Conservation (phyloP, 1,140 invertebrate genomes). For the Stegodyphus mimosarum region DNA sequence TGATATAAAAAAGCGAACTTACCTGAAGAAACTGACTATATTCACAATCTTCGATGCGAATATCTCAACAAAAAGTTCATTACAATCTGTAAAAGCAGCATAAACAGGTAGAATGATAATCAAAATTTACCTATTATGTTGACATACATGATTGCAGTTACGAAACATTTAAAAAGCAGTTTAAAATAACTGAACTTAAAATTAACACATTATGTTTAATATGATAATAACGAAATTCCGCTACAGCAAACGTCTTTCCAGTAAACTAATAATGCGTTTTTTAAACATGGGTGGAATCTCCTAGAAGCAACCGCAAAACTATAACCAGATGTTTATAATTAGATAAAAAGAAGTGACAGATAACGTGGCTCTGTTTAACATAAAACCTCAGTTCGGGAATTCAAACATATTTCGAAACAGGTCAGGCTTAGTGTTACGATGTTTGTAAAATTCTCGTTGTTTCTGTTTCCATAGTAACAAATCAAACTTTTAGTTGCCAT, state of each 20-base stretch:
- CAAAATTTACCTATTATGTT: too few relatives aligned
- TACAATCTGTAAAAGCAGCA: too few relatives aligned
- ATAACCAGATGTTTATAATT: not conserved
- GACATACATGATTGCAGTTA: too few relatives aligned
- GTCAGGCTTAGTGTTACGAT: slow-evolving; percentile 7
- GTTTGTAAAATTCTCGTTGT: slow-evolving; percentile 24
- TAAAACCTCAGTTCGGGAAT: not conserved
- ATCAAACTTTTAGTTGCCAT: slow-evolving; percentile 35
- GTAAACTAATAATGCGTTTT: not conserved
- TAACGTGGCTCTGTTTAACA: not conserved
- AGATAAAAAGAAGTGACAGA: not conserved
- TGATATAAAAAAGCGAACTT: too few relatives aligned
- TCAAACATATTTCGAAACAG: not conserved
- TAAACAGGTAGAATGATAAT: too few relatives aligned
- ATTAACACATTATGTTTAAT: too few relatives aligned
- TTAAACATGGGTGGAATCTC: not conserved
- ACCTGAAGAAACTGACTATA: too few relatives aligned
- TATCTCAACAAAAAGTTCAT: too few relatives aligned
- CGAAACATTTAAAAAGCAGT: too few relatives aligned
- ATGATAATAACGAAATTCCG: not conserved
- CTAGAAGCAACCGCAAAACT: not conserved
- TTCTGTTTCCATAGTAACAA: slow-evolving; percentile 42
- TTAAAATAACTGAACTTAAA: too few relatives aligned
- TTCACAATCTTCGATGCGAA: too few relatives aligned
- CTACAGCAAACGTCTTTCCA: not conserved